Evolutionary conservation across 2,113 vertebrate species (phyloP), one percentile per base, ranked within the genome.

Genomic region (Limnothrissa miodon): DNA sequence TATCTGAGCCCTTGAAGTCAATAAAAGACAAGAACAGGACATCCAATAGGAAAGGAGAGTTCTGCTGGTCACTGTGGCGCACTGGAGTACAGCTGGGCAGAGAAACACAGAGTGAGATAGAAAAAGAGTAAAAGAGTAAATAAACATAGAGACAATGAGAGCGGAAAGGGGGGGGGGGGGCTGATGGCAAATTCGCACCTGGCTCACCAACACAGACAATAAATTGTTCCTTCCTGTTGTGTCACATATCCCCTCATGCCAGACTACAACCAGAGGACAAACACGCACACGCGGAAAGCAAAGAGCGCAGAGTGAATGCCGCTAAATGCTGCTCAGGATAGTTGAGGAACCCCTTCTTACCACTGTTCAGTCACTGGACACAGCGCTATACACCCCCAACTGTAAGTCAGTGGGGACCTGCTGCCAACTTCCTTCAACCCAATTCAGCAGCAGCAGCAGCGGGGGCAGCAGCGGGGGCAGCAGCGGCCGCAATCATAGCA

Each of bases 191-290:
- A 85, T 89, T 88, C 87, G 89, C 89, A 89, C 85, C 62, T 79
- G 89, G 80, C 84, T 48, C 81, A 62, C 78, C 85, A 82, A 82
- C 48, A 85, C 80, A 74, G 80, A 53, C 85, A 86, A 85, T 1
- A 62, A 79, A 45, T 21, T 53, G 86, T 91, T 93, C 90, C 89
- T 90, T 88, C 82, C 53, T 89, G 81, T 83, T 85, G 86, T 78
- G 79, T 85, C 86, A 85, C 51, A 29, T 44, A 81, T 87, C 81
- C 79, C 46, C 79, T 56, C 66, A 66, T 79, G 7, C 29, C 59
- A 80, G 45, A 85, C 48, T 36, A 85, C 84, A 79, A 51, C 70
- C 33, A 48, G 82, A 80, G 48, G 29, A 45, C 1, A 53, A 10
- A 86, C 46, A n/a, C 10, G n/a, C 9, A 15, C 6, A 10, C 46